phyloP scores from a whole-genome alignment of 1,140 invertebrate genomes.

The Cotesia vestalis region DNA sequence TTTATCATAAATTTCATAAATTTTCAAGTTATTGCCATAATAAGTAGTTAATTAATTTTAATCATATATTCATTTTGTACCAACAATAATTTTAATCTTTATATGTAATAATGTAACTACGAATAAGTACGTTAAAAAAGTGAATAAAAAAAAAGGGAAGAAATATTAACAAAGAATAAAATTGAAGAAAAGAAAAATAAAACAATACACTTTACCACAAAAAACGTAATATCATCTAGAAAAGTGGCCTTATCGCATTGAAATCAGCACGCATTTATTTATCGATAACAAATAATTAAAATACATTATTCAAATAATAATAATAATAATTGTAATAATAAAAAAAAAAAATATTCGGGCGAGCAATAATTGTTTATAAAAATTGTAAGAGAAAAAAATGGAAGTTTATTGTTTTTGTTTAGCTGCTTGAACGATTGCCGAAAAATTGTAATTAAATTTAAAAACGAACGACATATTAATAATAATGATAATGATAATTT shows the following conservation, averaged over 20 bases:
- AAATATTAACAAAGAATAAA: neutral
- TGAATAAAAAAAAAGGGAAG: neutral
- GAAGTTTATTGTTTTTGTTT: conserved; percentile 12
- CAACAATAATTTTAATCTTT: conserved; percentile 18
- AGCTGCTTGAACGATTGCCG: conserved; percentile 7
- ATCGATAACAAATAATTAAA: conserved; percentile 4
- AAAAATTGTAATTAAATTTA: neutral
- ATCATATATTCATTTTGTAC: conserved; percentile 17
- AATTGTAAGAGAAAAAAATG: neutral
- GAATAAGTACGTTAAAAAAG: conserved; percentile 11
- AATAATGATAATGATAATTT: neutral
- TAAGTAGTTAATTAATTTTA: conserved; percentile 13
- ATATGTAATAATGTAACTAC: neutral
- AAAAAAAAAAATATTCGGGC: conserved; percentile 11
- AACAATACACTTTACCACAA: conserved; percentile 23
- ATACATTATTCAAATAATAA: neutral
- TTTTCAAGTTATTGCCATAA: conserved; percentile 22
- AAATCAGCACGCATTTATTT: conserved; percentile 36
- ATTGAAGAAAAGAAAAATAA: too few species aligned
- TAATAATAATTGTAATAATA: neutral
- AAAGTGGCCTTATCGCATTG: conserved; percentile 38
- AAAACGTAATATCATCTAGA: conserved; percentile 33
- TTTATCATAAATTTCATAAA: neutral
- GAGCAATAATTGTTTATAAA: neutral
- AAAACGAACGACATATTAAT: neutral